phyloP scores from a whole-genome alignment of 2,113 vertebrate species.

The Xenus cinereus region DNA sequence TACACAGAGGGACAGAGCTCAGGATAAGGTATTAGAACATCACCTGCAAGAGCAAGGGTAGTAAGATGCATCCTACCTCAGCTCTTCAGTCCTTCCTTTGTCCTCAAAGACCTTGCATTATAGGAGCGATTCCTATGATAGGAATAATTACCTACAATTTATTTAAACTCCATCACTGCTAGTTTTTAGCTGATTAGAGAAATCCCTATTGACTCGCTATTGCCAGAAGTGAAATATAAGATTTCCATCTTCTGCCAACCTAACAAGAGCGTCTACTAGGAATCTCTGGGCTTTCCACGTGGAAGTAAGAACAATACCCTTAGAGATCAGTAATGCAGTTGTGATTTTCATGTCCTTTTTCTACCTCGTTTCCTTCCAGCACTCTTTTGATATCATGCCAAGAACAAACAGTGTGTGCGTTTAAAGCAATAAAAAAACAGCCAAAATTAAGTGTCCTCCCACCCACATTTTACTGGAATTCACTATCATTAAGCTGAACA shows the following conservation, averaged over 20 bases:
- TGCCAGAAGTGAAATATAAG: neutral
- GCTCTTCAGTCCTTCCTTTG: neutral
- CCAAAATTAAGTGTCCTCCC: conserved; percentile 34
- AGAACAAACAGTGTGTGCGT: conserved; percentile 14
- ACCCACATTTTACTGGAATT: conserved; percentile 46
- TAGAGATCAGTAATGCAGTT: neutral
- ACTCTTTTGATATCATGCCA: conserved; percentile 42
- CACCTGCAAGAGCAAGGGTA: neutral
- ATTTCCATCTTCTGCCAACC: neutral
- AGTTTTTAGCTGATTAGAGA: neutral
- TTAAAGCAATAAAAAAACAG: neutral
- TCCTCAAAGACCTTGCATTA: neutral
- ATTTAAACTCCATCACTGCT: neutral
- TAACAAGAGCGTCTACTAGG: neutral
- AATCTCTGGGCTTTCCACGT: neutral
- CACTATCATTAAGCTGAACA: neutral
- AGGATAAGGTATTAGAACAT: neutral
- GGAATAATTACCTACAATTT: neutral
- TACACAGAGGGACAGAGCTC: neutral
- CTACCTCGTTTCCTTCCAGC: conserved; percentile 47
- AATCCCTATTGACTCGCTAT: neutral
- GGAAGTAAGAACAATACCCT: conserved; percentile 28
- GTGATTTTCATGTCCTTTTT: conserved; percentile 30
- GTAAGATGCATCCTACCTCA: neutral
- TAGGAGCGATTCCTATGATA: neutral